A percentile compares a stretch with the other conserved stretches of the same genome.
Evolutionary conservation across 1,140 invertebrate genomes (phyloP).

Genomic region (Eufriesea mexicana): DNA sequence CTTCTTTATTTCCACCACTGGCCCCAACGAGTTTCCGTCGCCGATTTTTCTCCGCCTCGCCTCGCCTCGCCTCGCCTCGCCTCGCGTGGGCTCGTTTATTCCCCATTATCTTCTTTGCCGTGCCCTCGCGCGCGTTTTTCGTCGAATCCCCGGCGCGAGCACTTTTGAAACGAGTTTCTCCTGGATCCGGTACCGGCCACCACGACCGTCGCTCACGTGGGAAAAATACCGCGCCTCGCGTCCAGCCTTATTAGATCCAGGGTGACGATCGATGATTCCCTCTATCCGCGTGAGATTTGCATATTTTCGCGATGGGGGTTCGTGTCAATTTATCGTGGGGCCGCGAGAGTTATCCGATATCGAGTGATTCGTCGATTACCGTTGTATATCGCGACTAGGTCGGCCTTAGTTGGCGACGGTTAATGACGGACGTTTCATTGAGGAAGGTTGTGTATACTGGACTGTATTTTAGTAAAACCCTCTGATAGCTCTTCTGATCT

Average conservation of each 20-base stretch:
- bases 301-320: background rate
- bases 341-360: too few species aligned
- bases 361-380: too few species aligned
- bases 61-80: background rate
- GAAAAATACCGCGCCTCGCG: background rate
- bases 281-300: background rate
- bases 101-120: conserved; percentile 24
- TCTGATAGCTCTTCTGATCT: too few species aligned
- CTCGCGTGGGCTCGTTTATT: conserved; percentile 48
- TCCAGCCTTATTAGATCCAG: background rate
- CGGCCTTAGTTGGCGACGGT: too few species aligned
- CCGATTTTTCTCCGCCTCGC: conserved; percentile 32
- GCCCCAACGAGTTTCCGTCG: conserved; percentile 2
- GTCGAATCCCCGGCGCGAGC: background rate
- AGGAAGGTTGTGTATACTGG: too few species aligned
- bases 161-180: conserved; percentile 13
- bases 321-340: too few species aligned
- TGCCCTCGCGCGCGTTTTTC: conserved; percentile 7
- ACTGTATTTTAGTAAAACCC: too few species aligned
- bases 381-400: too few species aligned
- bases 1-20: background rate
- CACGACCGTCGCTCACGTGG: background rate
- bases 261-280: background rate
- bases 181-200: conserved; percentile 15
- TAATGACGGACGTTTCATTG: too few species aligned